Evolutionary conservation across 2,888 invertebrate species (phyloP).

Genomic region (Omphaloscelis lunosa): DNA sequence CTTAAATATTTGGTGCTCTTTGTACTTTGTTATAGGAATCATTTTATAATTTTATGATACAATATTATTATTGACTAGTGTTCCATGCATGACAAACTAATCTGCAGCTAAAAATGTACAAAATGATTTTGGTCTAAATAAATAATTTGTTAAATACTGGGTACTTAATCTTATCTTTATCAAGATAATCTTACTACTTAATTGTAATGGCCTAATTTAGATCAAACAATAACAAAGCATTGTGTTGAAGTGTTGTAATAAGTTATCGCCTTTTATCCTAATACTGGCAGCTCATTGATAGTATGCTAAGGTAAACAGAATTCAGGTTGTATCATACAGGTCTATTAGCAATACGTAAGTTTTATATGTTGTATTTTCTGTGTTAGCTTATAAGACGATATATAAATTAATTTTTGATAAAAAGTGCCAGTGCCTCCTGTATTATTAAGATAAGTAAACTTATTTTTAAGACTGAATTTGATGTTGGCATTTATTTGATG

Average conservation of each 20-base stretch:
- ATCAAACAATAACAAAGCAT: conserved; percentile 36
- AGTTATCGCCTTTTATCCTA: conserved; percentile 20
- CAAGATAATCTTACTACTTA: conserved; percentile 59
- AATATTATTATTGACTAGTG: conserved; percentile 54
- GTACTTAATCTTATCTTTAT: conserved; percentile 67
- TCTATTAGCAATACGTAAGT: conserved; percentile 68
- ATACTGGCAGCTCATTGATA: conserved; percentile 46
- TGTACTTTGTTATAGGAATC: conserved; percentile 57
- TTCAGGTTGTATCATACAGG: conserved; percentile 76
- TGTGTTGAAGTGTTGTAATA: conserved; percentile 49
- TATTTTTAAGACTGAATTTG: conserved; percentile 89
- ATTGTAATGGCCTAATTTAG: conserved; percentile 58
- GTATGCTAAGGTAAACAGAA: conserved; percentile 51
- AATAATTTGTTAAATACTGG: conserved; percentile 60
- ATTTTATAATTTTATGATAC: conserved; percentile 52
- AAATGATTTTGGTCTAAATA: conserved; percentile 52
- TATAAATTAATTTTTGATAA: conserved; percentile 70
- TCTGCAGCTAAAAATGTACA: conserved; percentile 39
- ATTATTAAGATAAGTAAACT: conserved; percentile 82
- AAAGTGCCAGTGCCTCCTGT: conserved; percentile 88
- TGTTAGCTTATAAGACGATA: conserved; percentile 69
- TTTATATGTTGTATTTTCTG: conserved; percentile 69
- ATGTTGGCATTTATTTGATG: conserved; percentile 86
- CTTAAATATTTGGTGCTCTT: conserved; percentile 69
- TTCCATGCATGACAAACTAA: conserved; percentile 51